Conservation (phyloP, 2,888 invertebrate genomes). For the Gastracanthus pulcherrimus region DNA sequence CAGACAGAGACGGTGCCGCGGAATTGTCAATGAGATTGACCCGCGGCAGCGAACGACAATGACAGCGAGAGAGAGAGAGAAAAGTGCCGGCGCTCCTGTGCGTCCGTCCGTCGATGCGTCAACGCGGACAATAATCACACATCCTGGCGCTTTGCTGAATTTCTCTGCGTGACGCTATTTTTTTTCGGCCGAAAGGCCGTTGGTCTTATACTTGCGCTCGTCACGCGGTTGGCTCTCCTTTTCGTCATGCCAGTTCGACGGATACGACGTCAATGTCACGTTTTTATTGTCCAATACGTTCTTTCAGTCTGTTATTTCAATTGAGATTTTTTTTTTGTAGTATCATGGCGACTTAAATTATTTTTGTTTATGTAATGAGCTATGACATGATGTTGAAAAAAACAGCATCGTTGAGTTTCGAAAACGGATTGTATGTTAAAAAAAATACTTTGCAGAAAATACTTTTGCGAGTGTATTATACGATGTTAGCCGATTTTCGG, state of each 20-base stretch:
- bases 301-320: too few species aligned
- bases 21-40: slow-evolving; percentile 26
- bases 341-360: too few species aligned
- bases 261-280: not conserved
- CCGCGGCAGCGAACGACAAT: not conserved
- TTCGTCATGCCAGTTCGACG: not conserved
- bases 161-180: slow-evolving; percentile 18
- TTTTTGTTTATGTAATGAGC: too few species aligned
- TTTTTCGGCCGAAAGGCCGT: not conserved
- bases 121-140: slow-evolving; percentile 13
- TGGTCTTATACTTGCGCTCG: not conserved
- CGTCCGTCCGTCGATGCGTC: slow-evolving; percentile 8
- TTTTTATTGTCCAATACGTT: too few species aligned
- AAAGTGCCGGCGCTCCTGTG: not conserved
- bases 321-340: too few species aligned
- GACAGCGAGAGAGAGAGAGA: too few species aligned
- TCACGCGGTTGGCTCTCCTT: not conserved
- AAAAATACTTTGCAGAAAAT: too few species aligned
- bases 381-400: too few species aligned
- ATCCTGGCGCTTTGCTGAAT: slow-evolving; percentile 16
- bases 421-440: too few species aligned
- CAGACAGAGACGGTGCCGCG: not conserved
- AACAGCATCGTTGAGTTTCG: too few species aligned
- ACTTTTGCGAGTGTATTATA: too few species aligned
- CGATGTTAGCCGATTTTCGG: too few species aligned